phyloP scores from a whole-genome alignment of 2,113 vertebrate species.

The Thalassoma bifasciatum region DNA sequence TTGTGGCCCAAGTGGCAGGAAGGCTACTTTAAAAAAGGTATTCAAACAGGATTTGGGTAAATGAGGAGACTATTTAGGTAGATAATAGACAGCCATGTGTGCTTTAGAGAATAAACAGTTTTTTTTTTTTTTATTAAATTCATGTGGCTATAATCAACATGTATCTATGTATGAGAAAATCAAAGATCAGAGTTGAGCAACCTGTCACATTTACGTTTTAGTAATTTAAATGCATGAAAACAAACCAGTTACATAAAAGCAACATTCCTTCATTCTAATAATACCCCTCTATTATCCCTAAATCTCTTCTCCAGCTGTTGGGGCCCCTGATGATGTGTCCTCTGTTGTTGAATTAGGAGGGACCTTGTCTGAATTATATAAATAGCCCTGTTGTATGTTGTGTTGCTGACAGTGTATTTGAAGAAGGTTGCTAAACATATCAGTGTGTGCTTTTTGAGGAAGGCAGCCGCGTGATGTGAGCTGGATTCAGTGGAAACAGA shows the following conservation, averaged over 20 bases:
- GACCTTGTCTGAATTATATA: constrained; percentile 45
- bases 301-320: constrained; percentile 59
- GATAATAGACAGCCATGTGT: neutral
- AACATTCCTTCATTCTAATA: constrained; percentile 62
- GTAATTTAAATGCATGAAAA: constrained; percentile 36
- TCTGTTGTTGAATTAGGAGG: constrained; percentile 40
- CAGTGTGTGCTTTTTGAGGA: constrained; percentile 46
- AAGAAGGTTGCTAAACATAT: constrained; percentile 49
- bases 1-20: constrained; percentile 23
- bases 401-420: constrained; percentile 32
- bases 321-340: constrained; percentile 35
- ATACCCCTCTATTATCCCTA: constrained; percentile 62
- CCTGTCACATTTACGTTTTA: neutral
- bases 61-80: neutral
- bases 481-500: constrained; percentile 77
- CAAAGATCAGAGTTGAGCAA: neutral
- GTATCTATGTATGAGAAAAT: neutral
- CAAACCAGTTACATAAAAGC: constrained; percentile 50
- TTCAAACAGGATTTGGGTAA: constrained; percentile 6
- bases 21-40: neutral
- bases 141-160: neutral
- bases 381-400: constrained; percentile 36
- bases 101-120: too few species aligned
- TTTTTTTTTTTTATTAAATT: too few species aligned
- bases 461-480: constrained; percentile 65